These are phyloP conservation scores for Distichodus sexfasciatus DNA, from an alignment of 2,797 vertebrate genomes.

Conservation along the genomic window DNA sequence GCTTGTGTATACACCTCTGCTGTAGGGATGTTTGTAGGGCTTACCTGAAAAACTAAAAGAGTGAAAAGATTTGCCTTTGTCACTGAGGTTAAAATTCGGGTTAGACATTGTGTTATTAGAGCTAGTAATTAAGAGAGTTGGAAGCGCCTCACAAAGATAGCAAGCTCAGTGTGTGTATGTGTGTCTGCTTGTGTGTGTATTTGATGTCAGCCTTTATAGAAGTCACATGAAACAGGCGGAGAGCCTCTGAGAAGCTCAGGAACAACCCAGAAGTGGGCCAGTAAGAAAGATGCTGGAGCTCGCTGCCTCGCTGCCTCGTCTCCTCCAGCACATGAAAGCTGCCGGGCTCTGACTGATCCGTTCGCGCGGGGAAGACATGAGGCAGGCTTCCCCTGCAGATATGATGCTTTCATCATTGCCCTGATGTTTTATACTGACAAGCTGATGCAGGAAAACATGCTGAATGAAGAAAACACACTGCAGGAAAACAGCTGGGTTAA, in stretches of 20 bases:
- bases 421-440: not conserved
- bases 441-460: not conserved
- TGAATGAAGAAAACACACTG: too few relatives aligned
- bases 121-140: too few relatives aligned
- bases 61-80: too few relatives aligned
- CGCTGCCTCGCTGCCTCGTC: not conserved
- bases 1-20: too few relatives aligned
- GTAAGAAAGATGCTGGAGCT: not conserved
- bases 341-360: not conserved
- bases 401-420: not conserved
- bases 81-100: too few relatives aligned
- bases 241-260: not conserved
- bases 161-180: not conserved
- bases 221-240: not conserved
- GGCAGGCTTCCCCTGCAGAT: not conserved
- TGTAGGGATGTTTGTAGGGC: too few relatives aligned
- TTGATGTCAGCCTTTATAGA: not conserved
- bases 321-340: conserved; percentile 3
- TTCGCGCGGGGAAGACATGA: not conserved
- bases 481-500: too few relatives aligned
- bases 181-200: not conserved
- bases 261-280: conserved; percentile 8
- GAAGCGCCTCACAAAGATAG: too few relatives aligned
- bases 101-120: too few relatives aligned
- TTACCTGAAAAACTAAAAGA: too few relatives aligned